A percentile compares a stretch with the other conserved stretches of the same genome.
phyloP scores from a whole-genome alignment of 2,888 invertebrate genomes.

The Pomacea canaliculata region DNA sequence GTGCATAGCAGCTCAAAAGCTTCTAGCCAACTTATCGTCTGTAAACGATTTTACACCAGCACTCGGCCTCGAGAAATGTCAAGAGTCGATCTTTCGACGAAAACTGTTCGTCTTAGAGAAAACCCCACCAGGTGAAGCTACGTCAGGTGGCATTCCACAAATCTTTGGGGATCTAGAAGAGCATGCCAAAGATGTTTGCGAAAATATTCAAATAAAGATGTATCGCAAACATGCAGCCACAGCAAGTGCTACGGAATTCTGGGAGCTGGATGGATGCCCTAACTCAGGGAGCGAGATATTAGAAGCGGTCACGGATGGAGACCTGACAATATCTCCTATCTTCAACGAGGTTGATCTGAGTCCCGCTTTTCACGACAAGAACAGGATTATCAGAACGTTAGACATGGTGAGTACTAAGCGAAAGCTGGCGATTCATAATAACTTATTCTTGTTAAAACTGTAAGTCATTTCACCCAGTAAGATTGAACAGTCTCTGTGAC shows the following conservation, averaged over 20 bases:
- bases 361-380: constrained; percentile 43
- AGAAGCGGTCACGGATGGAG: not conserved
- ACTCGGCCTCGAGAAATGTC: constrained; percentile 2
- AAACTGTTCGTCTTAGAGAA: not conserved
- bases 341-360: constrained; percentile 31
- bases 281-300: not conserved
- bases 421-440: too few species aligned
- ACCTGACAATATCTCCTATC: constrained; percentile 29
- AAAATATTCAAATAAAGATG: not conserved
- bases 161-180: not conserved
- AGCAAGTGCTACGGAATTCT: not conserved
- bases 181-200: not conserved
- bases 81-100: too few species aligned
- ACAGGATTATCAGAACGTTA: constrained; percentile 32
- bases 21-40: not conserved
- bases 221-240: constrained; percentile 3
- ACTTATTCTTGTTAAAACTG: not conserved
- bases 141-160: not conserved
- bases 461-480: too few species aligned
- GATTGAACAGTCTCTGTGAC: too few species aligned
- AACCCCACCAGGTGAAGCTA: too few species aligned
- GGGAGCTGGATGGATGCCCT: not conserved
- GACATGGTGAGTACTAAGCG: constrained; percentile 30
- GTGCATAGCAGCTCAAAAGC: constrained; percentile 2
- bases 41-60: not conserved